Evolutionary conservation across 1,140 invertebrate species (phyloP).

Genomic region (Metaphire vulgaris): DNA sequence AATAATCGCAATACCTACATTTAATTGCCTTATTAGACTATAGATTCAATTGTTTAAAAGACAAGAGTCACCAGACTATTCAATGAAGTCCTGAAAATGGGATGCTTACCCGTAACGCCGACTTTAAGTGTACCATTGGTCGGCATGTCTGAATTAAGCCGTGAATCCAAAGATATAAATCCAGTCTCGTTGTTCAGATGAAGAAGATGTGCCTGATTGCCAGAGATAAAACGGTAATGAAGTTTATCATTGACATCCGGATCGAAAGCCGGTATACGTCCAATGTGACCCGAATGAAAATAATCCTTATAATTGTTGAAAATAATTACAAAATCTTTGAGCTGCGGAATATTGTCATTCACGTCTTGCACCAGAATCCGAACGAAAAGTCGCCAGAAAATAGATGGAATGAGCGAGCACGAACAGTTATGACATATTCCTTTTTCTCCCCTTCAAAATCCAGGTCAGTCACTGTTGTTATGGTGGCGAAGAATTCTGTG

Average conservation of each 20-base stretch:
- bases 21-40: no score
- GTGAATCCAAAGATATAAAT: conserved; percentile 77
- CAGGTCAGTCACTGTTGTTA: conserved; percentile 78
- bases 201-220: conserved; percentile 86
- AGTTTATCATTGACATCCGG: conserved; percentile 73
- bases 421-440: conserved; percentile 75
- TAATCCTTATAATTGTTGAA: conserved; percentile 85
- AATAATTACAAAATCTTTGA: conserved; percentile 85
- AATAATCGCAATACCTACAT: no score
- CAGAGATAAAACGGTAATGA: conserved; percentile 74
- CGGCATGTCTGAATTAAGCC: conserved; percentile 91
- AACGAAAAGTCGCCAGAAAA: conserved; percentile 77
- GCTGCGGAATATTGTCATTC: conserved; percentile 76
- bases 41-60: no score
- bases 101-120: conserved; percentile 75
- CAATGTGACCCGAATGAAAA: conserved; percentile 66
- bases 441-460: conserved; percentile 90
- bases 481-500: conserved; percentile 67
- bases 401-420: conserved; percentile 79
- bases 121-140: conserved; percentile 88
- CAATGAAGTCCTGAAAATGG: no score
- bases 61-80: no score
- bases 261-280: conserved; percentile 83
- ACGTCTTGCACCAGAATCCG: conserved; percentile 70
- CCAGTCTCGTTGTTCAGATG: conserved; percentile 73